Percentiles rank a stretch among this genome's conserved stretches.
phyloP scores from a whole-genome alignment of 2,888 invertebrate species.

The Aproaerema taeniolella region DNA sequence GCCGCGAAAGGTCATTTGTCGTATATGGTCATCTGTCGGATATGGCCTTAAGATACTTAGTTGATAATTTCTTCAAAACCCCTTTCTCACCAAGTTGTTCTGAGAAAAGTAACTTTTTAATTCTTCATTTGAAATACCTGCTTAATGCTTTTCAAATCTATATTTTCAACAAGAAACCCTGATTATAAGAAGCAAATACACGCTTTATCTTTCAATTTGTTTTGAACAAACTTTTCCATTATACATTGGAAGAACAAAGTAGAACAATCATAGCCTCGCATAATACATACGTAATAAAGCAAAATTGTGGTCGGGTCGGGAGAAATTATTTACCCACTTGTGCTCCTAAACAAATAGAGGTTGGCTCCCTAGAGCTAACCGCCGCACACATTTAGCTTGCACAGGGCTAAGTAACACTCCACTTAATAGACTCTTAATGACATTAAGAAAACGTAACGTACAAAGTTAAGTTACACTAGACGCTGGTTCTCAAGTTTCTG shows the following conservation, averaged over 20 bases:
- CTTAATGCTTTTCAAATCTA: no score
- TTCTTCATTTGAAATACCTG: no score
- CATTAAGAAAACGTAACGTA: conserved; percentile 38
- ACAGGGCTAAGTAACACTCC: conserved; percentile 30
- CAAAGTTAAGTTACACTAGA: conserved; percentile 27
- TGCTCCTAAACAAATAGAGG: conserved; percentile 31
- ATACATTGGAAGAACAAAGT: not conserved
- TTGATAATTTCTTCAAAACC: no score
- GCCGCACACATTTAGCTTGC: conserved; percentile 31
- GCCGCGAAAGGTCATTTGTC: no score
- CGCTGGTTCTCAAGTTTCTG: no score
- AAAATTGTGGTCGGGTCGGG: conserved; percentile 22
- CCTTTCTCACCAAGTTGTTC: no score
- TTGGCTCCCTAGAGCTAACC: conserved; percentile 18
- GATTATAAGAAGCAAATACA: no score
- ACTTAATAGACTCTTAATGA: conserved; percentile 35
- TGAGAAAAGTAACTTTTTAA: no score
- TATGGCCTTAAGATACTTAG: no score
- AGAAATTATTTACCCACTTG: conserved; percentile 27
- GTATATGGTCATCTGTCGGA: no score
- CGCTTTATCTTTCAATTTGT: no score
- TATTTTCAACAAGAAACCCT: no score
- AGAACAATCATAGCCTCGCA: not conserved
- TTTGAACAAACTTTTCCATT: not conserved
- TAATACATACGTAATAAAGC: conserved; percentile 7